Base-by-base conservation (phyloP, 2,113 vertebrate species). In the Pluvianellus socialis region DNA sequence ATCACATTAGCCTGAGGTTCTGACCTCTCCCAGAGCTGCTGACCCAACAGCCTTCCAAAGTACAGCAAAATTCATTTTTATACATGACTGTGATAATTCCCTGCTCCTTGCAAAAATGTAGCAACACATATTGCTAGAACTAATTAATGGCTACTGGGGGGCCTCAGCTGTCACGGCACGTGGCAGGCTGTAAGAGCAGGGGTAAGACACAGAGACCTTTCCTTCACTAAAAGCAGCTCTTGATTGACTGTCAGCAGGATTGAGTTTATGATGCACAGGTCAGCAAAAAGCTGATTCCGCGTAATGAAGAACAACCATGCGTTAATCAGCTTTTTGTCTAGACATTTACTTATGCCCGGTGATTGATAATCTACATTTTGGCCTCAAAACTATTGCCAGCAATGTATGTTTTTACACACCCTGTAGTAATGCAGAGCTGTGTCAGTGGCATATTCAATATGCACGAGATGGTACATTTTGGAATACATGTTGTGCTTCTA, bases 161-260 rank as follows among this genome's bases (percentile, higher is more conserved):
- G 33, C 35, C 47, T 52, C 47, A 30, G 58, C 67, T 10, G 8
- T 8, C 15, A 18, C 2, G 4, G 53, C 3, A 0, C 2, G 3
- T 12, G 50, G 49, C 32, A 35, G n/a, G 23, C 45, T 44, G 9
- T 2, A 27, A 81, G 28, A 22, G 63, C 19, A 17, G 32, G 15
- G 28, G 13, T 40, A 6, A 73, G 83, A n/a, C 4, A 2, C 10
- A 5, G 20, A 59, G 22, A 42, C 6, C 4, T 47, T n/a, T 35
- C 56, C 40, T 68, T 33, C 6, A 3, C 58, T 70, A 40, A 65
- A 61, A 72, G 62, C 50, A 85, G 67, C 13, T 30, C 33, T 49
- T n/a, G 6, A 5, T 21, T 24, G 44, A 24, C n/a, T 20, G 21
- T 21, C 67, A 63, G 52, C 75, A 86, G 71, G 23, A 47, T 1